These are phyloP conservation scores for Circaetus cinerascens DNA, from an alignment of 2,113 vertebrate genomes.

Conservation along the genomic window DNA sequence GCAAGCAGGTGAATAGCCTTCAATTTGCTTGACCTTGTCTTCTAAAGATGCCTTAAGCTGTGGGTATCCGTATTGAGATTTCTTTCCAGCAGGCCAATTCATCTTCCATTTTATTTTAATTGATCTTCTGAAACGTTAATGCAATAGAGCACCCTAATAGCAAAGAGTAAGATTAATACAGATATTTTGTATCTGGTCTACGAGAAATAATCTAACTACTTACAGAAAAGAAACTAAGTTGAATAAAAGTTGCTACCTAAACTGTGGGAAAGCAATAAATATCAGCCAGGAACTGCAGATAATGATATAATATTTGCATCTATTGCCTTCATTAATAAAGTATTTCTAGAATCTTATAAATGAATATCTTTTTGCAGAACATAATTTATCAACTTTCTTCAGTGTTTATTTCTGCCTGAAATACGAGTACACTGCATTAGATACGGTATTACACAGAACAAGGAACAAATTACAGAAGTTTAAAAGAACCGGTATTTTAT, in stretches of 20 bases:
- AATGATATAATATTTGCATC: not conserved
- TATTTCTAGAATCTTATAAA: not conserved
- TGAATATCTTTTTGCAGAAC: not conserved
- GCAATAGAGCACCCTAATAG: not conserved
- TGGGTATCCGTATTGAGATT: conserved; percentile 38
- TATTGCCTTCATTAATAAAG: not conserved
- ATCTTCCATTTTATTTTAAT: conserved; percentile 45
- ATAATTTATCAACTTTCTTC: conserved; percentile 16
- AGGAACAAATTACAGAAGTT: not conserved
- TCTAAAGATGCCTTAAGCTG: conserved; percentile 25
- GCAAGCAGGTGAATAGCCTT: conserved; percentile 23
- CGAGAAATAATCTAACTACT: not conserved
- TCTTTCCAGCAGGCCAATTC: conserved; percentile 11
- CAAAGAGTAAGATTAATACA: conserved; percentile 17
- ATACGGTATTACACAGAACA: not conserved
- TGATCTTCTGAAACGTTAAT: conserved; percentile 45
- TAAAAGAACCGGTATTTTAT: not conserved
- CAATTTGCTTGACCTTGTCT: conserved; percentile 25
- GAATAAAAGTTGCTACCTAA: not conserved
- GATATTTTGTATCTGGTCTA: not conserved
- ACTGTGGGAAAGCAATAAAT: not conserved
- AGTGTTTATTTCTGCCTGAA: conserved; percentile 21
- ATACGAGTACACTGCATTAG: not conserved
- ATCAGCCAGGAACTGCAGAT: not conserved
- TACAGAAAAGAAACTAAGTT: conserved; percentile 8